These are phyloP conservation scores for Platysteira castanea DNA, from an alignment of 2,113 vertebrate species.

Conservation along the genomic window DNA sequence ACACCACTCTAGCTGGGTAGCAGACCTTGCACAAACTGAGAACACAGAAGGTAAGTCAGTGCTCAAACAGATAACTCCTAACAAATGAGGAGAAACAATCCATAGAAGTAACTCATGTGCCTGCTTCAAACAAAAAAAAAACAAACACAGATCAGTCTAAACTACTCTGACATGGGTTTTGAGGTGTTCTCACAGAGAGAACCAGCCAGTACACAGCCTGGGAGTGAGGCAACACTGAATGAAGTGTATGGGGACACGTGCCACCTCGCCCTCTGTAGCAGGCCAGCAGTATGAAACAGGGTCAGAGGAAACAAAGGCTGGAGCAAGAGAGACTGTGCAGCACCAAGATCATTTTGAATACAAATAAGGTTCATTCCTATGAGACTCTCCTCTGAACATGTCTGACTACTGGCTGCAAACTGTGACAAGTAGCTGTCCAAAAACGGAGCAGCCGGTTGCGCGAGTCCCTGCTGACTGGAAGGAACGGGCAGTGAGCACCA, in stretches of 20 bases:
- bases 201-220: not conserved
- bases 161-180: not conserved
- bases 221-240: not conserved
- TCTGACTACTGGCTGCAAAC: not conserved
- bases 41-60: not conserved
- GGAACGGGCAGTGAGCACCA: not conserved
- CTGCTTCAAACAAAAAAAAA: not conserved
- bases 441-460: not conserved
- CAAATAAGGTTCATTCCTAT: not conserved
- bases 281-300: not conserved
- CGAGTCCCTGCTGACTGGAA: not conserved
- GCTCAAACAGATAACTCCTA: not conserved
- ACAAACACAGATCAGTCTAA: not conserved
- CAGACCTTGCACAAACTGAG: not conserved
- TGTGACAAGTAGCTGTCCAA: not conserved
- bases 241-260: not conserved
- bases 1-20: not conserved
- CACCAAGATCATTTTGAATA: not conserved
- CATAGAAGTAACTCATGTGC: not conserved
- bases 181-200: not conserved
- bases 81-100: not conserved
- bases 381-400: not conserved
- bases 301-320: slow-evolving; percentile 29
- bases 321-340: not conserved
- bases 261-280: not conserved